These are phyloP conservation scores for Mya arenaria DNA, from an alignment of 1,140 invertebrate genomes.

Conservation along the genomic window DNA sequence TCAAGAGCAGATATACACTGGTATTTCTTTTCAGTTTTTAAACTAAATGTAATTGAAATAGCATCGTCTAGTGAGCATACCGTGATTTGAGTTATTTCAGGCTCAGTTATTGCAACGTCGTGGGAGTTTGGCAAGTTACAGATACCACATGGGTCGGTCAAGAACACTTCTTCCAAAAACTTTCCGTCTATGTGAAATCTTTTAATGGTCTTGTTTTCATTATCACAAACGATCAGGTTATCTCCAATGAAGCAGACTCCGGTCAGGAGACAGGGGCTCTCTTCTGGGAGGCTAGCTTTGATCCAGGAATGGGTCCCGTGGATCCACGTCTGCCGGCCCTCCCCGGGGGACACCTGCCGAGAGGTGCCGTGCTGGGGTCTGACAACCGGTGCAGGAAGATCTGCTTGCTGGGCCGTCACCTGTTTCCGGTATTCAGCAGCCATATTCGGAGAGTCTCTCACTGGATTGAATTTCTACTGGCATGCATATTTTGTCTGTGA, in stretches of 20 bases:
- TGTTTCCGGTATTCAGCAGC: slow-evolving; percentile 9
- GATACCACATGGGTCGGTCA: slow-evolving; percentile 44
- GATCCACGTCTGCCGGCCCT: not conserved
- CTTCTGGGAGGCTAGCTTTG: slow-evolving; percentile 26
- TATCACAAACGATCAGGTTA: slow-evolving; percentile 35
- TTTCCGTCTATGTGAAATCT: slow-evolving; percentile 27
- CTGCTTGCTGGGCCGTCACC: slow-evolving; percentile 24
- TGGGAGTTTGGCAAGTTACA: slow-evolving; percentile 16
- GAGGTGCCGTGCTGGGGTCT: not conserved
- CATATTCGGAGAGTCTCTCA: no score
- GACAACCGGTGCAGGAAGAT: slow-evolving; percentile 16
- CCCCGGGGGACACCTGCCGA: not conserved
- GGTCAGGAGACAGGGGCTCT: slow-evolving; percentile 38
- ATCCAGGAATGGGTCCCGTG: slow-evolving; percentile 14
- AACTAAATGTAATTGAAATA: not conserved
- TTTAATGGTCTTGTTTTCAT: slow-evolving; percentile 49
- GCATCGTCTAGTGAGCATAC: slow-evolving; percentile 18
- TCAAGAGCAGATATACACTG: slow-evolving; percentile 36
- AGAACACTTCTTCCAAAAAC: slow-evolving; percentile 36
- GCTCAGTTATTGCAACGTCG: slow-evolving; percentile 46
- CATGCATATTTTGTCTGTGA: no score
- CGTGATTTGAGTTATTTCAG: slow-evolving; percentile 46
- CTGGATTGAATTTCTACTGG: no score
- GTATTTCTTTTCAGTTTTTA: slow-evolving; percentile 47
- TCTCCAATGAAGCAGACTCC: slow-evolving; percentile 21